A percentile compares a stretch with the other conserved stretches of the same genome.
These are phyloP conservation scores for Monarcha castaneiventris DNA, from an alignment of 2,113 vertebrate genomes.

Conservation along the genomic window DNA sequence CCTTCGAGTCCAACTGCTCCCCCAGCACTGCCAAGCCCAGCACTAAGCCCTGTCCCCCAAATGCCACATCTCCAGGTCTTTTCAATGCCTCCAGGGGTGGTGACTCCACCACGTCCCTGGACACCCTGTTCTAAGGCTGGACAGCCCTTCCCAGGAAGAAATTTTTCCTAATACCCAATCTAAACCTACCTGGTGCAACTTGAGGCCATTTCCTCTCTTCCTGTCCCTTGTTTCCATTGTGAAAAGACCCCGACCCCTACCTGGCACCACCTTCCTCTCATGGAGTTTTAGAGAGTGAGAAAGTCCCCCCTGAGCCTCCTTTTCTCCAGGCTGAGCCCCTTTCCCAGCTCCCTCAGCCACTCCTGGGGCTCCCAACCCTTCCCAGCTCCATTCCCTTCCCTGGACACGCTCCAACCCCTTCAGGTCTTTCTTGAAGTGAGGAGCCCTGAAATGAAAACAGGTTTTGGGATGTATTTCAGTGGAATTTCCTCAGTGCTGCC, in stretches of 20 bases:
- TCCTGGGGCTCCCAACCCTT: neutral
- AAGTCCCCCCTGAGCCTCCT: neutral
- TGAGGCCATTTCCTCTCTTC: neutral
- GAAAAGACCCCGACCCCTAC: accelerated
- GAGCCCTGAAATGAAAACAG: neutral
- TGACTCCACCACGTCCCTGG: neutral
- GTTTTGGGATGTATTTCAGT: neutral
- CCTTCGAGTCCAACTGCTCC: neutral
- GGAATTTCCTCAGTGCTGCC: neutral
- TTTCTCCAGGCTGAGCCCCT: neutral
- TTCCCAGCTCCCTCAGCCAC: neutral
- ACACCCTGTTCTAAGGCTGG: neutral
- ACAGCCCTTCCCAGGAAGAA: neutral
- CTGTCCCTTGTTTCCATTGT: neutral
- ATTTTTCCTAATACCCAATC: neutral
- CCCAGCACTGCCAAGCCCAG: neutral
- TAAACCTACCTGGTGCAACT: neutral
- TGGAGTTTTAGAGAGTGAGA: neutral
- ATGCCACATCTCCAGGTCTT: neutral
- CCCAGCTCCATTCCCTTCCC: neutral
- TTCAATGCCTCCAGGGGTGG: neutral
- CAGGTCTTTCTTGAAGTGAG: no score
- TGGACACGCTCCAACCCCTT: neutral
- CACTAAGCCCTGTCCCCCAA: no score
- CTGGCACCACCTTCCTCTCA: neutral